phyloP scores from a whole-genome alignment of 2,888 invertebrate genomes.

The Mystacides longicornis region DNA sequence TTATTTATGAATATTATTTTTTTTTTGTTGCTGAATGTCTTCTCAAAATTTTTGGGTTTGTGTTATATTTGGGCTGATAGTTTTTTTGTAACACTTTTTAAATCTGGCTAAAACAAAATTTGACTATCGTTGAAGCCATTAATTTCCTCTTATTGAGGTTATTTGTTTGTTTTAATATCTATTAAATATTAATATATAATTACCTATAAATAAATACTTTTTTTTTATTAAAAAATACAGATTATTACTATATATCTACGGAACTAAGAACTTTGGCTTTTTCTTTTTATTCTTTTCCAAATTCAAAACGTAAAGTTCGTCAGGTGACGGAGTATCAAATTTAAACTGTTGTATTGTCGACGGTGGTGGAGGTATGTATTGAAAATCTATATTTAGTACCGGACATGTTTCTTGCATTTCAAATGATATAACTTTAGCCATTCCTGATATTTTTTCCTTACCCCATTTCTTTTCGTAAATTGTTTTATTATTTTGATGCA shows the following conservation, averaged over 20 bases:
- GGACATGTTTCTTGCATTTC: background rate
- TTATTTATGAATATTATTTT: background rate
- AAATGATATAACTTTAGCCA: background rate
- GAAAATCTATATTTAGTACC: background rate
- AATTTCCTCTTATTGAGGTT: background rate
- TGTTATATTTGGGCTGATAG: too few species aligned
- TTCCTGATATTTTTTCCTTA: background rate
- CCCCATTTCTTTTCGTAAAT: background rate
- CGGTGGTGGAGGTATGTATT: background rate
- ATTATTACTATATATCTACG: background rate
- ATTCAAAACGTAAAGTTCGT: background rate
- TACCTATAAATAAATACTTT: background rate
- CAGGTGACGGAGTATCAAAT: background rate
- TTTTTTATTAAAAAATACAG: background rate
- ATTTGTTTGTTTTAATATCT: background rate
- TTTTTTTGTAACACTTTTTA: too few species aligned
- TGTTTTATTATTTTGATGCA: background rate
- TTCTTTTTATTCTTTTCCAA: background rate
- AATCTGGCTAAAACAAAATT: background rate
- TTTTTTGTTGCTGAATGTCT: background rate
- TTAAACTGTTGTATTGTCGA: background rate
- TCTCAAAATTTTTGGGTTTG: background rate
- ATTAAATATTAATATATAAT: background rate
- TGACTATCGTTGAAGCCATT: background rate
- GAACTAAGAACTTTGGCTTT: background rate